Percentiles rank a stretch among this genome's conserved stretches.
Evolutionary conservation across 2,797 vertebrate genomes (phyloP).

Genomic region (Halcyon badia): DNA sequence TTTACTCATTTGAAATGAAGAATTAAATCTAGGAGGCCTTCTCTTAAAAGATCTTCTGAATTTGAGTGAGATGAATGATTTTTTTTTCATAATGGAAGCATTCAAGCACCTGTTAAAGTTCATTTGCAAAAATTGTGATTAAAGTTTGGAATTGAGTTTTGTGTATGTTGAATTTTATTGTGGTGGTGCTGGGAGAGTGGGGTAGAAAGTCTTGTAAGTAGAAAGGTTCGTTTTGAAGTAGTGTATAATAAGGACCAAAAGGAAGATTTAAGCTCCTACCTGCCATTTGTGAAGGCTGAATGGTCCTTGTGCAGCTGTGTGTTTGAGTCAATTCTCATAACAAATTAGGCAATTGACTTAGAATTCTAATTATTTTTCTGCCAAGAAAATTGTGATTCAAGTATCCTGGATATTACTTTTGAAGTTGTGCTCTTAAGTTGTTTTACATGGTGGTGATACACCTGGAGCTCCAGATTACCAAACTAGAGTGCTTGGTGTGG

Average conservation of each 20-base stretch:
- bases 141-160: background rate
- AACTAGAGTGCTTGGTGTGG: background rate
- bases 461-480: background rate
- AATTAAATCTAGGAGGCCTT: background rate
- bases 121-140: background rate
- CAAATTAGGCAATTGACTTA: background rate
- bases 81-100: background rate
- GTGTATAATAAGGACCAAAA: background rate
- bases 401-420: background rate
- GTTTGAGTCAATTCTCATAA: background rate
- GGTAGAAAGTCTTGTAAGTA: background rate
- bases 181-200: background rate
- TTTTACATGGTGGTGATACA: rapidly evolving
- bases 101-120: background rate
- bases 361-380: background rate
- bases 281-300: background rate
- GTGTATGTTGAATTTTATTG: background rate
- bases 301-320: background rate
- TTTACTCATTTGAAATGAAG: background rate
- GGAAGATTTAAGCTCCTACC: background rate
- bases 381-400: background rate
- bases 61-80: background rate
- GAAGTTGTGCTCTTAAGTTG: background rate
- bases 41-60: background rate
- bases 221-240: background rate